Base-by-base conservation (phyloP, 1,140 invertebrate species). In the Drosophila insularis region DNA sequence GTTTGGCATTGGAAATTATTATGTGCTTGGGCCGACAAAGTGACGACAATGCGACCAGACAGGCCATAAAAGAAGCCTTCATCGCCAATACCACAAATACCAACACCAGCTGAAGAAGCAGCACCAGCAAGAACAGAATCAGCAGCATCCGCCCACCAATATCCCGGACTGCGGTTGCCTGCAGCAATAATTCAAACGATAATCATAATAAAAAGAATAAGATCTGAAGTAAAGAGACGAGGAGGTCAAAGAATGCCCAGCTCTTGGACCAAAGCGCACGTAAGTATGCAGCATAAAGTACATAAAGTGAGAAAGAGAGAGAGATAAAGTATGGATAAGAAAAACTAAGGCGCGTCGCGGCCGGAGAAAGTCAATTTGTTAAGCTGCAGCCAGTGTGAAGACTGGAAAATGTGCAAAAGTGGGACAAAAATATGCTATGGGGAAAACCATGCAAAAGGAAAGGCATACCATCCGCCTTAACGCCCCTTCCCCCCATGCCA, bases 291-390 rank as follows among this genome's bases (percentile, higher is more conserved):
- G 78, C 70, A 72, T 64, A 64, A 80, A 78, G 66, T 71, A 71
- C 10, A 11, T 11, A 10, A 35, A 35, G 46, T 59, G 70, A 43
- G 53, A 39, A 37, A 37, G 59, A 4, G 11, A 37, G 11, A 3
- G 2, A 50, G 7, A 43, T 14, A 1, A 6, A 43, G 14, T 5
- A 17, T 7, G 10, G n/a, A 43, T 13, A 14, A 17, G n/a, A 23
- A 62, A 63, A 77, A 76, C 71, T 72, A 86, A 87, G 82, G 74
- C 82, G 78, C 68, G 66, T 75, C 71, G 78, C 77, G 77, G 78
- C 81, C 81, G 84, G 84, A 82, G 82, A 87, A 86, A 87, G 82
- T 87, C 82, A 87, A 87, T 87, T 87, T 87, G 82, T 87, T 87
- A 87, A 87, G 79, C 82, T 87, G 82, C 82, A 87, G 82, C 66